Evolutionary conservation across 1,140 invertebrate genomes (phyloP), one percentile per base, ranked within the genome.

Genomic region (Megalopta genalis): DNA sequence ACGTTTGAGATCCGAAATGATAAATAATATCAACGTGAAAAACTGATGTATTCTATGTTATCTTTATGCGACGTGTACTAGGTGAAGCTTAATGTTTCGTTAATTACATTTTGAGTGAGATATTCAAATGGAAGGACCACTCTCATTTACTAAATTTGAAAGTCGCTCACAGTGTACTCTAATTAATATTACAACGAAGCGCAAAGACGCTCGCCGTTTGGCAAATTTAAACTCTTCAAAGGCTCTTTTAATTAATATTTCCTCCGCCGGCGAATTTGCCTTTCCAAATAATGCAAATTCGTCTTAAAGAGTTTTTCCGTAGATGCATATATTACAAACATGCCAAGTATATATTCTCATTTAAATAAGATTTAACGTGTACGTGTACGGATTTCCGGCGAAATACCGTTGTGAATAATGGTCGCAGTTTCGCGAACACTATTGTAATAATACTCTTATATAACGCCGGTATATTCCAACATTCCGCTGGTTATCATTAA

Each of bases 321-420:
- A 12, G 18, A 14, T 25, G 54, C n/a, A 39, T 23, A 27, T 71
- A 77, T 77, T 60, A 39, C 12, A 18, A 42, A 70, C 23, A 67
- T 21, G 18, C 42, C 66, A 32, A n/a, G 54, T 68, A n/a, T n/a
- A n/a, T n/a, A 62, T 52, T 60, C 64, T 71, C 46, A 16, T 71
- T 57, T 71, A 71, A 77, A 49, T 77, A 49, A 49, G 32, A 77
- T 63, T 63, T 63, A 77, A 63, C 70, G 59, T 32, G 42, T 54
- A 54, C 23, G 75, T 63, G 70, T 63, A 63, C 67, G 54, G 23
- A 21, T 32, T 77, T 70, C 42, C 42, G 14, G 59, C 25, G 25
- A 37, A 68, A 54, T 37, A 52, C 60, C 54, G 54, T 46, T 63
- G 60, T 77, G 66, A 77, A 42, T 77, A 77, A 77, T 57, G 52